Conservation (phyloP, 2,113 vertebrate species). For the Rostratula benghalensis region DNA sequence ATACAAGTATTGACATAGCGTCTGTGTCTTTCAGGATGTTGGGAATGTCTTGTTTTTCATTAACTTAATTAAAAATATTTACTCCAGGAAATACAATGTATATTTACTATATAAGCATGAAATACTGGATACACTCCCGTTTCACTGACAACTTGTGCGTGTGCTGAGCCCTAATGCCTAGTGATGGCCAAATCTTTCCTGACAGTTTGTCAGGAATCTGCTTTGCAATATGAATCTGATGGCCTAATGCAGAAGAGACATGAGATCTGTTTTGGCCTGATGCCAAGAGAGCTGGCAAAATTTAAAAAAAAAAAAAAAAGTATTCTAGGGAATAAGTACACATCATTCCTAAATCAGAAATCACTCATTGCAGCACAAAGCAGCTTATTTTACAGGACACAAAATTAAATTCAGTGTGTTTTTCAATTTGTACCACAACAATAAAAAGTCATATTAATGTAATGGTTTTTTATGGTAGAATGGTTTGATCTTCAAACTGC, state of each 20-base stretch:
- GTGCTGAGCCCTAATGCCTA: background rate
- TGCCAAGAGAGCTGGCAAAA: background rate
- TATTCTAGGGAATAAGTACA: background rate
- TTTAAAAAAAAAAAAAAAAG: background rate
- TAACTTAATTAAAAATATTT: background rate
- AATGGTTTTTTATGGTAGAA: background rate
- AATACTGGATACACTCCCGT: background rate
- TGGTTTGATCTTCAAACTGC: background rate
- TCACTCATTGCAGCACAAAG: background rate
- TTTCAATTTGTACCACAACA: background rate
- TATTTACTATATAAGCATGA: background rate
- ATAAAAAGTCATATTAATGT: background rate
- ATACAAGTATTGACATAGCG: background rate
- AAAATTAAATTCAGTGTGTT: background rate
- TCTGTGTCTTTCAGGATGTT: background rate
- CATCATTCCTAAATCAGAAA: background rate
- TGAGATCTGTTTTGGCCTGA: background rate
- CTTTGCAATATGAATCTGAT: background rate
- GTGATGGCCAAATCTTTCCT: slow-evolving; percentile 19
- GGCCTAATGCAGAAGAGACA: background rate
- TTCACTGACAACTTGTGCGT: background rate
- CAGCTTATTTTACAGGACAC: background rate
- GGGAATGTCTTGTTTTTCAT: background rate
- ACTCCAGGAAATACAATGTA: background rate
- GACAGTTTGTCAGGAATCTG: slow-evolving; percentile 11